Conservation (phyloP, 1,140 invertebrate genomes). For the Zaprionus taronus region DNA sequence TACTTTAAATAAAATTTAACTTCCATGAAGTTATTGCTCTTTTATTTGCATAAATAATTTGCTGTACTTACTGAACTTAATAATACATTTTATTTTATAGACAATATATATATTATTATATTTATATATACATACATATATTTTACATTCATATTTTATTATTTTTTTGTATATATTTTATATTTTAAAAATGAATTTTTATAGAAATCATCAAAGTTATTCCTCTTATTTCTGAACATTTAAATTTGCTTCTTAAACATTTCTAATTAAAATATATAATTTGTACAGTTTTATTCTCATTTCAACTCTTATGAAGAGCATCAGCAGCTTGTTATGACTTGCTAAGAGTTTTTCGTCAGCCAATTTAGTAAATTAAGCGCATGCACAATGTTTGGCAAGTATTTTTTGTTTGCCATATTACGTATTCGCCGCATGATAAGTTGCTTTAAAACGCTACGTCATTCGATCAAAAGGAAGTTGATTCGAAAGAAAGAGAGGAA, state of each 20-base stretch:
- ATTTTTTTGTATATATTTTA: no score
- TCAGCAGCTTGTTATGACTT: not conserved
- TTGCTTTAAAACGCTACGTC: conserved; percentile 29
- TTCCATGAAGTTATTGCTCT: not conserved
- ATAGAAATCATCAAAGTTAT: no score
- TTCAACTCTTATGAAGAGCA: not conserved
- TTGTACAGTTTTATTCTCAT: not conserved
- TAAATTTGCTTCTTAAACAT: no score
- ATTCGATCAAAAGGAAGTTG: conserved; percentile 31
- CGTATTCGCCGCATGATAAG: conserved; percentile 23
- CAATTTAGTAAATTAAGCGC: conserved; percentile 51
- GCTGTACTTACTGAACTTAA: not conserved
- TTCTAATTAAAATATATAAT: no score
- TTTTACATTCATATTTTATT: no score
- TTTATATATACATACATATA: no score
- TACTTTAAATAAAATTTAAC: not conserved
- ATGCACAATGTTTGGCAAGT: conserved; percentile 52
- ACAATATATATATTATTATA: not conserved
- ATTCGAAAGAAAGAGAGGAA: not conserved
- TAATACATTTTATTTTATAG: no score
- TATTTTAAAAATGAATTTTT: no score
- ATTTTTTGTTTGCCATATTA: conserved; percentile 24
- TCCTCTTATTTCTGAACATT: no score
- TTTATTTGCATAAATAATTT: not conserved
- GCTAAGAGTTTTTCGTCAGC: not conserved